Evolutionary conservation across 2,797 vertebrate species (phyloP).

Genomic region (Euthynnus affinis): DNA sequence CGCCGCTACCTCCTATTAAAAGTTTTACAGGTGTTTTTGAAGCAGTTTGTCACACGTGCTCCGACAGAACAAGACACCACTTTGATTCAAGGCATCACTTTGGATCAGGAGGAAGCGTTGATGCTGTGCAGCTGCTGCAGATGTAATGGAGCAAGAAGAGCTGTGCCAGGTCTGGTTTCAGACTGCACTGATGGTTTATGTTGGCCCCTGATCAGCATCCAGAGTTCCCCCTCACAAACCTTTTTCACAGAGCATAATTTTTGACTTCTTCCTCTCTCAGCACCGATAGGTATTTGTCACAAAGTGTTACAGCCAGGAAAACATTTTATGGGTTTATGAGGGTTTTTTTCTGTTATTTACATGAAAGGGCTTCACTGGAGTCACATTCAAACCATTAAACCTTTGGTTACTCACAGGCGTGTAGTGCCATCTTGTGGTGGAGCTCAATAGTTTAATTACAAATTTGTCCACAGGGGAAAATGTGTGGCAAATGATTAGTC

Average conservation of each 20-base stretch:
- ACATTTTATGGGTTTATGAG: not conserved
- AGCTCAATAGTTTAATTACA: slow-evolving; percentile 4
- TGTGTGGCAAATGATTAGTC: not conserved
- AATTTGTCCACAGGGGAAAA: not conserved
- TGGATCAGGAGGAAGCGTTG: slow-evolving; percentile 52
- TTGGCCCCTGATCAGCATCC: slow-evolving; percentile 61
- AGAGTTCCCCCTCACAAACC: slow-evolving; percentile 35
- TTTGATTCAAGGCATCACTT: slow-evolving; percentile 54
- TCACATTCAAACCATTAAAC: not conserved
- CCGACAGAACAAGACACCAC: slow-evolving; percentile 43
- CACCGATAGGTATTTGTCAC: not conserved
- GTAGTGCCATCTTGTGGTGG: slow-evolving; percentile 66
- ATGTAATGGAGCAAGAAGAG: slow-evolving; percentile 51
- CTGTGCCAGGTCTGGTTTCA: slow-evolving; percentile 56
- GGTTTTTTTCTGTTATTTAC: slow-evolving; percentile 18
- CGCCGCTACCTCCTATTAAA: not conserved
- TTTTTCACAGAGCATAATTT: slow-evolving; percentile 19
- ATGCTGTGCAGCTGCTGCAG: slow-evolving; percentile 70
- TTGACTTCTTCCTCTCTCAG: slow-evolving; percentile 5
- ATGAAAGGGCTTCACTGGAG: not conserved
- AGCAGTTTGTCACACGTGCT: slow-evolving; percentile 59
- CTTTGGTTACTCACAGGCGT: slow-evolving; percentile 20
- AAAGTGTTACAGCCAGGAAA: slow-evolving; percentile 17
- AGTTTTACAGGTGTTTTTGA: slow-evolving; percentile 29
- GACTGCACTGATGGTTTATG: slow-evolving; percentile 56